Conservation (phyloP, 2,888 invertebrate genomes). For the Mactromeris polynyma region DNA sequence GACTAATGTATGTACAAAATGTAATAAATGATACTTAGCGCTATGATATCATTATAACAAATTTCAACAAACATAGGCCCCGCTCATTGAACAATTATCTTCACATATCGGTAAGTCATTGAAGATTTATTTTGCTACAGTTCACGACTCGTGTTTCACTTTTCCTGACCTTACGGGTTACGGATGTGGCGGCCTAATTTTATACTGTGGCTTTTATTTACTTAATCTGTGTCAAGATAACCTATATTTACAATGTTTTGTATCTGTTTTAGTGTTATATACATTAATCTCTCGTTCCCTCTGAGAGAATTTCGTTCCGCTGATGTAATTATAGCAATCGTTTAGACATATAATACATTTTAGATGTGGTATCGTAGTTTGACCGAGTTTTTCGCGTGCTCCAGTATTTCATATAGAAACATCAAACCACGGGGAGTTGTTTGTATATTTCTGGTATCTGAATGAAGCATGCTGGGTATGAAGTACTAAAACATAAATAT, state of each 20-base stretch:
- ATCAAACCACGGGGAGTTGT: neutral
- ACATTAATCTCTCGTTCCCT: neutral
- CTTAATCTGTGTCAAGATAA: neutral
- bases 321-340: neutral
- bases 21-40: no score
- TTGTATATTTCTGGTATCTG: neutral
- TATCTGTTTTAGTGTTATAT: slow-evolving; percentile 8
- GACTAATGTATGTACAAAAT: no score
- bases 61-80: no score
- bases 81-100: no score
- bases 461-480: neutral
- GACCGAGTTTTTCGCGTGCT: neutral
- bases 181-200: neutral
- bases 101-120: no score
- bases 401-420: neutral
- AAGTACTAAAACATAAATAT: neutral
- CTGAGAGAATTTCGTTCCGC: neutral
- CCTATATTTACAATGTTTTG: neutral
- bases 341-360: neutral
- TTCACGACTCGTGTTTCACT: no score
- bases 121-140: no score
- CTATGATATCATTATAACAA: no score
- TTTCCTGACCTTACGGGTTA: no score
- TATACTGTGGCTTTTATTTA: neutral
- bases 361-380: neutral